A percentile compares a stretch with the other conserved stretches of the same genome.
These are phyloP conservation scores for pig (Sus scrofa) DNA, from an alignment of 2,113 vertebrate species.

Conservation along the genomic window T2T-Sscrofa CM000827.6:47759501-47760000, in stretches of 20 bases:
- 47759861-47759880: background rate
- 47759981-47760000: background rate
- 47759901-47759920: background rate
- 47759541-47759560: background rate
- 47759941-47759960: background rate
- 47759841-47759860: background rate
- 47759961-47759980: background rate
- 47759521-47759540: slow-evolving; percentile 13
- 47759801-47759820: background rate
- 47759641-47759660: background rate
- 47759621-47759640: background rate
- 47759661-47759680: background rate
- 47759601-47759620: background rate
- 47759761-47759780: background rate
- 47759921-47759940: background rate
- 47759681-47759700: background rate
- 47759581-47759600: background rate
- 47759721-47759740: background rate
- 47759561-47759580: background rate
- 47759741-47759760: background rate
- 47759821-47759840: background rate
- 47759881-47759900: background rate
- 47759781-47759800: background rate
- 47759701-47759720: background rate
- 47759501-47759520: background rate